Evolutionary conservation across 1,140 invertebrate genomes (phyloP).

Genomic region (Sipha flava): DNA sequence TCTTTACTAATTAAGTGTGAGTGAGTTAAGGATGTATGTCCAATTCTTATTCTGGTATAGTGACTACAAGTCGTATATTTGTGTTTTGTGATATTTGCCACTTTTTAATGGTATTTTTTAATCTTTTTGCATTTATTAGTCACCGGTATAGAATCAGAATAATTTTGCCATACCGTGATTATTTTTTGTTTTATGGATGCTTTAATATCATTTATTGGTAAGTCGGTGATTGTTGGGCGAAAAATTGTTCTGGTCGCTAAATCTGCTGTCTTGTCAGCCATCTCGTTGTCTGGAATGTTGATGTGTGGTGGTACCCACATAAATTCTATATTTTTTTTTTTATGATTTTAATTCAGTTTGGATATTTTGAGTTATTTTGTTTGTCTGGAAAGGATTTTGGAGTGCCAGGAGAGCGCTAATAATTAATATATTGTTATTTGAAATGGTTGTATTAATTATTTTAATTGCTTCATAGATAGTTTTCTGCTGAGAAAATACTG

Average conservation of each 20-base stretch:
- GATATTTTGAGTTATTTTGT: not conserved
- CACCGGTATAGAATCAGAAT: not conserved
- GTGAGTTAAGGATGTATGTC: too few species aligned
- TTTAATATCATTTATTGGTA: not conserved
- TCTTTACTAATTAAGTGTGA: too few species aligned
- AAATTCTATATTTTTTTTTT: not conserved
- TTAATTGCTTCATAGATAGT: too few species aligned
- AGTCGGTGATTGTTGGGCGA: not conserved
- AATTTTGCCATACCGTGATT: not conserved
- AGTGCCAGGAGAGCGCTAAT: not conserved
- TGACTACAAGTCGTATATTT: not conserved
- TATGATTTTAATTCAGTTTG: not conserved
- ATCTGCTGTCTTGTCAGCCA: not conserved
- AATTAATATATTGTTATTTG: not conserved
- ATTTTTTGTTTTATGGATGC: not conserved
- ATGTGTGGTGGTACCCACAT: constrained; percentile 14
- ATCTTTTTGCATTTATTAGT: not conserved
- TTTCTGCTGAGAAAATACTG: not conserved
- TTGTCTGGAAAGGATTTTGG: not conserved
- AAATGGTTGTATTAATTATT: too few species aligned
- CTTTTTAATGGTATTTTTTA: not conserved
- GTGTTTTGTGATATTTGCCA: not conserved
- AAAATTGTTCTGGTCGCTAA: not conserved
- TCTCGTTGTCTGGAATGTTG: not conserved
- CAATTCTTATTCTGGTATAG: not conserved